phyloP scores from a whole-genome alignment of 2,888 invertebrate genomes.

The Cosmia pyralina region DNA sequence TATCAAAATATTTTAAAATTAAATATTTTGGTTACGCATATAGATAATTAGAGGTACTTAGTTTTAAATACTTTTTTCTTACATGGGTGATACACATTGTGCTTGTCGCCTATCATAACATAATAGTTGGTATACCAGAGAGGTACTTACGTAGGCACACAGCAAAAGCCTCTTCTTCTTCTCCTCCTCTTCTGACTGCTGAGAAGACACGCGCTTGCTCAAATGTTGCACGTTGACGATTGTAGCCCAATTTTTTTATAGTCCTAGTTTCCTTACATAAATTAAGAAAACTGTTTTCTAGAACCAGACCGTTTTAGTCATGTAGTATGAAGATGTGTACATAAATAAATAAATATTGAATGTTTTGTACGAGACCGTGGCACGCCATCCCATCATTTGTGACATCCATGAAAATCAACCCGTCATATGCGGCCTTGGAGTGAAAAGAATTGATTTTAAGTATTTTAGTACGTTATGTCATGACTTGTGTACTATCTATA shows the following conservation, averaged over 20 bases:
- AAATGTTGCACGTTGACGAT: background rate
- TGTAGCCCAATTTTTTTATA: background rate
- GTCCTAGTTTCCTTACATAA: background rate
- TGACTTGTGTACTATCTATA: conserved; percentile 14
- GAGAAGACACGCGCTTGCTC: background rate
- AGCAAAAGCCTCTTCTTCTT: background rate
- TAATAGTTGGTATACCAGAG: background rate
- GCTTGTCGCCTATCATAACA: background rate
- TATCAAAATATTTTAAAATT: background rate
- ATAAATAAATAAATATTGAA: conserved; percentile 22
- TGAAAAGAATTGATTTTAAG: conserved; percentile 55
- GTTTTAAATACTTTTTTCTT: no score
- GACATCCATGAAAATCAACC: conserved; percentile 56
- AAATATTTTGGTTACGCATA: background rate
- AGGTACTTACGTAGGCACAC: background rate
- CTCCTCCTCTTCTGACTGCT: no score
- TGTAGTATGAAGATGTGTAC: conserved; percentile 12
- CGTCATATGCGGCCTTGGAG: conserved; percentile 47
- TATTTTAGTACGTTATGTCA: conserved; percentile 40
- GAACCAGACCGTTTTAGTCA: background rate
- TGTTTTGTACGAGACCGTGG: conserved; percentile 9
- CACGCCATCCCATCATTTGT: conserved; percentile 67
- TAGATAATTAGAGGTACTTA: no score
- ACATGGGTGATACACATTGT: no score
- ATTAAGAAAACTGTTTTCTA: background rate